A percentile compares a stretch with the other conserved stretches of the same genome.
Evolutionary conservation across 2,797 vertebrate genomes (phyloP).

Genomic region (Selene dorsalis): DNA sequence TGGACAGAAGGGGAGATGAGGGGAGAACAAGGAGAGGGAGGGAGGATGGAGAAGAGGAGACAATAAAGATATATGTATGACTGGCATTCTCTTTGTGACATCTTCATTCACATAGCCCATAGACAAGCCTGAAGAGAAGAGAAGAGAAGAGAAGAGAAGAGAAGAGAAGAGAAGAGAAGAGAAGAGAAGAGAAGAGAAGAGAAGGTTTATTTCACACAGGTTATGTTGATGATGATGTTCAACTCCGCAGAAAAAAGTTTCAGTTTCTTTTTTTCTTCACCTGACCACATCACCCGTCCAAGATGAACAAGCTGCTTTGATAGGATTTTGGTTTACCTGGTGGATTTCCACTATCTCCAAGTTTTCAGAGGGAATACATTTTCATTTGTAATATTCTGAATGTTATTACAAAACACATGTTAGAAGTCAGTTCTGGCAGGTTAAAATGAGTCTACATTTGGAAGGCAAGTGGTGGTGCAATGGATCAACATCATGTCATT

Average conservation of each 20-base stretch:
- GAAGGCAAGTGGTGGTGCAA: not conserved
- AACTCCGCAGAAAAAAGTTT: not conserved
- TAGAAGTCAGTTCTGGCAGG: not conserved
- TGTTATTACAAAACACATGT: not conserved
- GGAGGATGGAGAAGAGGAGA: constrained; percentile 3
- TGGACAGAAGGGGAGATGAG: constrained; percentile 63
- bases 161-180: constrained; percentile 7
- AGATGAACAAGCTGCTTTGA: not conserved
- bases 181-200: not conserved
- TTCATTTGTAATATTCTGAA: not conserved
- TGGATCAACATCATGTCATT: too few relatives aligned
- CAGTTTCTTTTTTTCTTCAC: not conserved
- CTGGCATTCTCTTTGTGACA: constrained; percentile 64
- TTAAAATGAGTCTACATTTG: not conserved
- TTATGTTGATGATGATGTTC: not conserved
- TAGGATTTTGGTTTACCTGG: not conserved
- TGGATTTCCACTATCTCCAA: not conserved
- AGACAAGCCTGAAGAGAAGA: constrained; percentile 25
- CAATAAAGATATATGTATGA: constrained; percentile 55
- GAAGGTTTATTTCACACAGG: constrained; percentile 14
- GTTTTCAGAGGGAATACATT: not conserved
- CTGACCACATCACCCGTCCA: not conserved
- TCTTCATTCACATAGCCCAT: constrained; percentile 60
- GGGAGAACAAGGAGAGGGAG: constrained; percentile 20
- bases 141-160: not conserved